Percentiles rank a stretch among this genome's conserved stretches.
Evolutionary conservation across 1,140 invertebrate species (phyloP).

Genomic region (Pteromalus puparum): DNA sequence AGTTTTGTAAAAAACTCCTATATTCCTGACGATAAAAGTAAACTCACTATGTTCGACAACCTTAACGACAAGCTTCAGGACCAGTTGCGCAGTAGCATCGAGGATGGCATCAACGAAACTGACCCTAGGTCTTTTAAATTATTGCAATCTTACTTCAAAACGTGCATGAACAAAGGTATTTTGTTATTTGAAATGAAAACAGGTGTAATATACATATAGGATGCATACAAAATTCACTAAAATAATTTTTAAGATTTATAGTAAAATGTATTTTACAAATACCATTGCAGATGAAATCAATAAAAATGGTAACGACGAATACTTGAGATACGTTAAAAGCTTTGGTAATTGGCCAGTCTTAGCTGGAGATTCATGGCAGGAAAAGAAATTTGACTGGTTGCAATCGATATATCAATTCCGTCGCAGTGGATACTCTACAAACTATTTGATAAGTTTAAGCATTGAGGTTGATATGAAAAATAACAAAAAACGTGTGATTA

Average conservation of each 20-base stretch:
- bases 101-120: conserved; percentile 78
- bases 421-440: conserved; percentile 87
- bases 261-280: too few relatives aligned
- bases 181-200: not conserved
- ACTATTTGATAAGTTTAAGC: conserved; percentile 93
- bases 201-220: too few relatives aligned
- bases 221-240: too few relatives aligned
- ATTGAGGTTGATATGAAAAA: conserved; percentile 92
- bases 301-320: too few relatives aligned
- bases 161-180: conserved; percentile 92
- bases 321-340: too few relatives aligned
- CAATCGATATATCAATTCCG: conserved; percentile 87
- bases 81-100: conserved; percentile 85
- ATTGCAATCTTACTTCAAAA: conserved; percentile 86
- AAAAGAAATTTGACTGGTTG: conserved; percentile 84
- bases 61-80: conserved; percentile 86
- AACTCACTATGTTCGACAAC: conserved; percentile 84
- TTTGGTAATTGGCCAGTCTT: conserved; percentile 88
- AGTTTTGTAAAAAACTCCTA: conserved; percentile 64
- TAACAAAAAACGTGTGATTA: conserved; percentile 87
- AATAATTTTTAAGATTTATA: too few relatives aligned
- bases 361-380: conserved; percentile 84
- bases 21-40: conserved; percentile 82
- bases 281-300: not conserved
- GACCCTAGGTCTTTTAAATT: conserved; percentile 85